These are phyloP conservation scores for Aricia agestis DNA, from an alignment of 1,140 invertebrate species.

Conservation along the genomic window DNA sequence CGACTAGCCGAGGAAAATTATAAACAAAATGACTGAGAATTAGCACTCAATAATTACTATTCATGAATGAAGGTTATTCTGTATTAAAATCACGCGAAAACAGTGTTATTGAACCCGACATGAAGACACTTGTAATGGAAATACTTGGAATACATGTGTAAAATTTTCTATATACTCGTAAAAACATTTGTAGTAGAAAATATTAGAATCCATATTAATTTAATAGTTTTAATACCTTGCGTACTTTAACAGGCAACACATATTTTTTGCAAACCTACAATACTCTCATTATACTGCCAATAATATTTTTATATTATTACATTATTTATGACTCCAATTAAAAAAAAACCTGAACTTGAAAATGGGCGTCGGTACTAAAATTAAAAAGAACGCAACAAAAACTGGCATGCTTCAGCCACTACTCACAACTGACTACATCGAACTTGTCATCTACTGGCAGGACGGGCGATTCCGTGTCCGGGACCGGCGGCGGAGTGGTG, in stretches of 20 bases:
- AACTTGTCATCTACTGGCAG: constrained; percentile 43
- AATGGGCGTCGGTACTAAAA: constrained; percentile 28
- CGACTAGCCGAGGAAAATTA: constrained; percentile 11
- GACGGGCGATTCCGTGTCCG: constrained; percentile 40
- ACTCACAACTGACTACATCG: constrained; percentile 70
- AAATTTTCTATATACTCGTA: too few species aligned
- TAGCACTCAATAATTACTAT: constrained; percentile 21
- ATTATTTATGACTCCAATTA: too few species aligned
- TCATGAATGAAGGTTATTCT: constrained; percentile 14
- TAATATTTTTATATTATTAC: too few species aligned
- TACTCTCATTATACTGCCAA: too few species aligned
- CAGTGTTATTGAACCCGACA: constrained; percentile 19
- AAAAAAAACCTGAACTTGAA: neutral
- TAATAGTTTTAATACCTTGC: too few species aligned
- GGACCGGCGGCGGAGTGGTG: constrained; percentile 30
- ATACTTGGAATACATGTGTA: neutral
- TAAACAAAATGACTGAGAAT: constrained; percentile 23
- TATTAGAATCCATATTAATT: too few species aligned
- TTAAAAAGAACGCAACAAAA: constrained; percentile 58
- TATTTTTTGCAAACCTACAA: too few species aligned
- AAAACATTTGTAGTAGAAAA: too few species aligned
- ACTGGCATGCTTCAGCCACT: constrained; percentile 72
- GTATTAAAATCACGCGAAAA: constrained; percentile 17
- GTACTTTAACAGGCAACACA: neutral
- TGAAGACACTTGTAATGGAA: neutral